Percentiles rank a stretch among this genome's conserved stretches.
These are phyloP conservation scores for Caenorhabditis imperialis DNA, from an alignment of 2,888 invertebrate species.

Conservation along the genomic window DNA sequence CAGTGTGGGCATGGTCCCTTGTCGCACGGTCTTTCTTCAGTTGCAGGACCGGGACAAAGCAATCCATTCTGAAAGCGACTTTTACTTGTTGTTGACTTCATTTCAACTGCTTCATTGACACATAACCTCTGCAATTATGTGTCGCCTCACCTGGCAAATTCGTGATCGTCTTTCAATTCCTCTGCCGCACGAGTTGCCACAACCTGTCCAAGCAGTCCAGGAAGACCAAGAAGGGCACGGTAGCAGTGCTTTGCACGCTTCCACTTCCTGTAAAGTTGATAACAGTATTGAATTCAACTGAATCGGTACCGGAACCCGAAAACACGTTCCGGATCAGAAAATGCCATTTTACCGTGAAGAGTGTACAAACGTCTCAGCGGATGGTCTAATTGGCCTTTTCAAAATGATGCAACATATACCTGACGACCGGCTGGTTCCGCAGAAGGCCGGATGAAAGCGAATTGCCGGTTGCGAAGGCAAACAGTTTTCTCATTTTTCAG, in stretches of 20 bases:
- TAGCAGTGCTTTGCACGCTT: constrained; percentile 55
- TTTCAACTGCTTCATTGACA: constrained; percentile 42
- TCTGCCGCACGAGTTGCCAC: constrained; percentile 61
- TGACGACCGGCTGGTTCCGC: constrained; percentile 39
- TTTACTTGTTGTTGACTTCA: constrained; percentile 28
- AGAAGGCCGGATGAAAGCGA: constrained; percentile 44
- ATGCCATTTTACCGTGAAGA: too few relatives aligned
- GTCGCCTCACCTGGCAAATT: constrained; percentile 56
- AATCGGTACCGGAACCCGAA: too few relatives aligned
- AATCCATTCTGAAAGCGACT: constrained; percentile 62
- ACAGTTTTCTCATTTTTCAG: constrained; percentile 26
- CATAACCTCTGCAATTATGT: constrained; percentile 47
- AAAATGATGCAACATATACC: constrained; percentile 49
- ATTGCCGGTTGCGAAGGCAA: constrained; percentile 22
- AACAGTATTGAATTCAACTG: too few relatives aligned
- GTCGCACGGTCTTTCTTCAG: constrained; percentile 65
- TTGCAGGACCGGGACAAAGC: constrained; percentile 62
- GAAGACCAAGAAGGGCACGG: constrained; percentile 65
- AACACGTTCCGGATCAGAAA: too few relatives aligned
- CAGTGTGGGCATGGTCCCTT: constrained; percentile 66
- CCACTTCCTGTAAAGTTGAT: constrained; percentile 60
- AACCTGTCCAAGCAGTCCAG: constrained; percentile 67
- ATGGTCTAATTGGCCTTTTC: constrained; percentile 46
- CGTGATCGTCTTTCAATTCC: constrained; percentile 63
- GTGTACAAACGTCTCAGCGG: constrained; percentile 42